Conservation (phyloP, 2,888 invertebrate species). For the Eupeodes luniger region DNA sequence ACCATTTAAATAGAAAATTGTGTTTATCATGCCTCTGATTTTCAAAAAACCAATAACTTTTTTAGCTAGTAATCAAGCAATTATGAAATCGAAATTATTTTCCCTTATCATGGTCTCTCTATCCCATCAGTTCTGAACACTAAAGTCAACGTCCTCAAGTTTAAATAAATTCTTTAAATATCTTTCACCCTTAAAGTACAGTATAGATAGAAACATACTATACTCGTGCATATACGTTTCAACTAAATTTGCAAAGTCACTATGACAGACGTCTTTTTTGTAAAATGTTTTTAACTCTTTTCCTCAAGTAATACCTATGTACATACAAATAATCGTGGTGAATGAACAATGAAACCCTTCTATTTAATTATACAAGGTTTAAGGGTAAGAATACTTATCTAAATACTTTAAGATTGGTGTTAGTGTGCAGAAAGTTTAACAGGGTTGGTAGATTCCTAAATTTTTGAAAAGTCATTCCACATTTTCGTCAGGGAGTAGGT, state of each 20-base stretch:
- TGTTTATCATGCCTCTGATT: background rate
- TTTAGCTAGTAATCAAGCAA: constrained; percentile 57
- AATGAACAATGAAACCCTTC: constrained; percentile 56
- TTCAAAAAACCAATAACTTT: constrained; percentile 65
- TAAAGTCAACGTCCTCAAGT: constrained; percentile 55
- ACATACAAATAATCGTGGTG: constrained; percentile 9
- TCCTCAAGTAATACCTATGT: background rate
- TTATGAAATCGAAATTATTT: constrained; percentile 67
- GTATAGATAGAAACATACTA: too few species aligned
- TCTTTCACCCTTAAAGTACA: background rate
- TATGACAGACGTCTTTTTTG: constrained; percentile 55
- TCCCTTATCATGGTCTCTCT: constrained; percentile 39
- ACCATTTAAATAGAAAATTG: background rate
- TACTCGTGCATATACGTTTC: too few species aligned
- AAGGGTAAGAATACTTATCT: constrained; percentile 2
- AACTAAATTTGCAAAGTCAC: constrained; percentile 48
- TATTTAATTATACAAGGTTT: constrained; percentile 68
- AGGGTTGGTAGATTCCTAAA: background rate
- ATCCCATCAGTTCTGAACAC: background rate
- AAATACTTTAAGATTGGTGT: constrained; percentile 1
- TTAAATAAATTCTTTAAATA: constrained; percentile 37
- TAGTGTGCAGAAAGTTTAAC: constrained; percentile 2
- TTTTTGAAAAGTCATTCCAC: constrained; percentile 41
- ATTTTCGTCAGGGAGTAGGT: too few species aligned
- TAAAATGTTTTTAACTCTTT: constrained; percentile 50